Evolutionary conservation across 2,888 invertebrate species (phyloP).

Genomic region (Amphipoea oculea): DNA sequence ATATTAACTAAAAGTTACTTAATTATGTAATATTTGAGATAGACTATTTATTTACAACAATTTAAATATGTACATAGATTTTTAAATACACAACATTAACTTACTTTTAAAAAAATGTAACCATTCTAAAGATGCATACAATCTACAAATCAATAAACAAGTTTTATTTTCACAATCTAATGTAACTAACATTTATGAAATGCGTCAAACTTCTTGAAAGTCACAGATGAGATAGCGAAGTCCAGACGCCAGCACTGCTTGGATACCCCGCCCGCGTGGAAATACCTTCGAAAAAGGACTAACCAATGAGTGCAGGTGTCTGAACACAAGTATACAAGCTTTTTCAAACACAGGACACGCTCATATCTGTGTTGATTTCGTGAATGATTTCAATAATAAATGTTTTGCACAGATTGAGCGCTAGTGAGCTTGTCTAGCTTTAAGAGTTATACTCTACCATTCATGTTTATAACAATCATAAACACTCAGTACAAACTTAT

Average conservation of each 20-base stretch:
- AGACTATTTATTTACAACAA: conserved; percentile 89
- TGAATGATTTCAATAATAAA: conserved; percentile 29
- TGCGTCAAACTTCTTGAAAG: conserved; percentile 64
- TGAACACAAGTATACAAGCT: conserved; percentile 35
- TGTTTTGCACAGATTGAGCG: conserved; percentile 38
- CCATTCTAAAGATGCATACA: conserved; percentile 69
- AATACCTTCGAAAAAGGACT: neutral
- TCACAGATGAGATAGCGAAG: conserved; percentile 31
- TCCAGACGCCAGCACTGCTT: conserved; percentile 10
- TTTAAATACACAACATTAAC: conserved; percentile 84
- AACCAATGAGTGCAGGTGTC: conserved; percentile 15
- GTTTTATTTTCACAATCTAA: conserved; percentile 68
- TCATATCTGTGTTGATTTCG: conserved; percentile 29
- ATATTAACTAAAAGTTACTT: conserved; percentile 65
- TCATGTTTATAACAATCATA: conserved; percentile 56
- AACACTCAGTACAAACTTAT: conserved; percentile 64
- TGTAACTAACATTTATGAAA: conserved; percentile 74
- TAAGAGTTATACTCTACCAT: conserved; percentile 55
- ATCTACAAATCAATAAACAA: conserved; percentile 69
- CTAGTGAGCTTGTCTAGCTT: conserved; percentile 31
- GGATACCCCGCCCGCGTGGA: neutral
- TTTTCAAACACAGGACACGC: conserved; percentile 42
- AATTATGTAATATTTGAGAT: conserved; percentile 80
- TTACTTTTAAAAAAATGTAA: conserved; percentile 78
- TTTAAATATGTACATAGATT: conserved; percentile 87